Conservation (phyloP, 2,888 invertebrate species). For the Ophion costatus region DNA sequence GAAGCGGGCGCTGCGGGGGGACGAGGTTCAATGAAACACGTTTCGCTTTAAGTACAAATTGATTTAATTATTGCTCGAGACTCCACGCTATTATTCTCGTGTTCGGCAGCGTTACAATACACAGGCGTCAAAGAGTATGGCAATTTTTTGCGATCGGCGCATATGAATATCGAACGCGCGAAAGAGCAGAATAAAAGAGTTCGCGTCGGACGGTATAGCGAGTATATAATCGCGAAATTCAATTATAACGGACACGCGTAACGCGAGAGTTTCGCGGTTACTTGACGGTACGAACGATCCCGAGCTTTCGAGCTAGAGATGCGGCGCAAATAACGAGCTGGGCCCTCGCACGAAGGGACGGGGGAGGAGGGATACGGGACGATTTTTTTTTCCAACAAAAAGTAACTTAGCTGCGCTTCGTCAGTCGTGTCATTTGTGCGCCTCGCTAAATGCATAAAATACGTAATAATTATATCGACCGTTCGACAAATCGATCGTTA, state of each 20-base stretch:
- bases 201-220: slow-evolving; percentile 48
- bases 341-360: not conserved
- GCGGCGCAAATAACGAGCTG: not conserved
- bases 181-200: slow-evolving; percentile 43
- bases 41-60: slow-evolving; percentile 79
- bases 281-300: not conserved
- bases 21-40: slow-evolving; percentile 8
- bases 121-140: slow-evolving; percentile 3
- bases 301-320: not conserved
- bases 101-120: slow-evolving; percentile 34
- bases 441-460: slow-evolving; percentile 65
- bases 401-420: slow-evolving; percentile 42
- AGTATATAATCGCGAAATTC: slow-evolving; percentile 31
- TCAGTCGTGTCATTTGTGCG: slow-evolving; percentile 39
- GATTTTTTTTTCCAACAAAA: not conserved
- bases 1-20: not conserved
- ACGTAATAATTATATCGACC: slow-evolving; percentile 33
- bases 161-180: slow-evolving; percentile 34
- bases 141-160: slow-evolving; percentile 8
- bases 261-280: slow-evolving; percentile 7
- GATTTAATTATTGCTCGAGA: slow-evolving; percentile 72
- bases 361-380: not conserved
- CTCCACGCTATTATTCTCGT: slow-evolving; percentile 56
- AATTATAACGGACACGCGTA: slow-evolving; percentile 2
- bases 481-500: slow-evolving; percentile 41